Percentiles rank a stretch among this genome's conserved stretches.
phyloP scores from a whole-genome alignment of 2,888 invertebrate species.

The Sesia bembeciformis region DNA sequence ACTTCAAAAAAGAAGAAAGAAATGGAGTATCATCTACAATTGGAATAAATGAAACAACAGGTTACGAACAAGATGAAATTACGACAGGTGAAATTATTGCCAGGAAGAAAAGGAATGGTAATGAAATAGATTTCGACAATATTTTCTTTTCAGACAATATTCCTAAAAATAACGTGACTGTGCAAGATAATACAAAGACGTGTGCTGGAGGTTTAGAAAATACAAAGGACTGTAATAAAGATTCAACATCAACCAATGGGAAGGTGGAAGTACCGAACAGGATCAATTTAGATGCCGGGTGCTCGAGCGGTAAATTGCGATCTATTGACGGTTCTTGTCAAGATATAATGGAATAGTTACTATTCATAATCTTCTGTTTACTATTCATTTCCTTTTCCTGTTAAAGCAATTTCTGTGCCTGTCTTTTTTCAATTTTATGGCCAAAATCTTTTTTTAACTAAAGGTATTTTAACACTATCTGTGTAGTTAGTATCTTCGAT shows the following conservation, averaged over 20 bases:
- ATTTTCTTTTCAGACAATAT: background rate
- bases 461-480: too few relatives aligned
- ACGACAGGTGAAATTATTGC: too few relatives aligned
- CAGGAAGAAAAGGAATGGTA: background rate
- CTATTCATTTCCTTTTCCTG: too few relatives aligned
- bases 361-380: too few relatives aligned
- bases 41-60: background rate
- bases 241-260: background rate
- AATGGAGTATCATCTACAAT: background rate
- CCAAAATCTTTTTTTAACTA: too few relatives aligned
- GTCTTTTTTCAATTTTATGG: too few relatives aligned
- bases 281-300: slow-evolving; percentile 1
- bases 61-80: background rate
- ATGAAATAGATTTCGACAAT: background rate
- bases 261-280: background rate
- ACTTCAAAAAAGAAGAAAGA: background rate
- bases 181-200: background rate
- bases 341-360: background rate
- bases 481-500: too few relatives aligned
- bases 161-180: too few relatives aligned
- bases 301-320: background rate
- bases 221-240: background rate
- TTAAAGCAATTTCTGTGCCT: too few relatives aligned
- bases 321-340: slow-evolving; percentile 1
- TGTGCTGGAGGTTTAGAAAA: background rate